phyloP scores from a whole-genome alignment of 2,113 vertebrate species.

The Circaetus cinerascens region DNA sequence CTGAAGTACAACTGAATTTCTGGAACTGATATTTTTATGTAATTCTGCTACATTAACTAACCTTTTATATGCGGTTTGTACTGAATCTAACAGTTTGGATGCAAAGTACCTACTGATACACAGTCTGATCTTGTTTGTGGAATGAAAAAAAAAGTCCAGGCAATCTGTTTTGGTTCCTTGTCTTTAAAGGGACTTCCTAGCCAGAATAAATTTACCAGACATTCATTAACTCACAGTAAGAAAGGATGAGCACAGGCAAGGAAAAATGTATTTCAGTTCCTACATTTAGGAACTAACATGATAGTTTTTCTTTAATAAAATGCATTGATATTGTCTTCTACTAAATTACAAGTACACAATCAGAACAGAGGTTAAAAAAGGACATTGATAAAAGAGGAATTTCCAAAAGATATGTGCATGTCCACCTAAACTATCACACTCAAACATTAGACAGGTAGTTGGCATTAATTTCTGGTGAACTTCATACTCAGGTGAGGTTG shows the following conservation, averaged over 20 bases:
- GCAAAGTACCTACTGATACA: not conserved
- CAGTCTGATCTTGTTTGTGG: not conserved
- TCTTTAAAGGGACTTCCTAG: not conserved
- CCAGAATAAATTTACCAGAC: not conserved
- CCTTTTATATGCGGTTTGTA: not conserved
- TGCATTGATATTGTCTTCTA: not conserved
- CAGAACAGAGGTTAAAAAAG: not conserved
- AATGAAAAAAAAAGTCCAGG: not conserved
- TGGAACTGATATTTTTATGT: not conserved
- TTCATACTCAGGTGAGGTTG: not conserved
- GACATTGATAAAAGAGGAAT: not conserved
- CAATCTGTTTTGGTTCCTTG: not conserved
- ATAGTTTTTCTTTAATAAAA: not conserved
- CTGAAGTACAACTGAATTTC: not conserved
- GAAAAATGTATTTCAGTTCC: not conserved
- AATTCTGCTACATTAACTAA: not conserved
- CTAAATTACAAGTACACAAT: not conserved
- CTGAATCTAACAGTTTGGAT: not conserved
- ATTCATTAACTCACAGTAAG: not conserved
- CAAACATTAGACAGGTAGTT: not conserved
- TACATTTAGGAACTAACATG: not conserved
- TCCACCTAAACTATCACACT: not conserved
- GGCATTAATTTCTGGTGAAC: not conserved
- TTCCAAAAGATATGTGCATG: not conserved
- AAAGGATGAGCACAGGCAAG: not conserved